A percentile compares a stretch with the other conserved stretches of the same genome.
phyloP scores from a whole-genome alignment of 2,888 invertebrate genomes.

The Calameuta filiformis region DNA sequence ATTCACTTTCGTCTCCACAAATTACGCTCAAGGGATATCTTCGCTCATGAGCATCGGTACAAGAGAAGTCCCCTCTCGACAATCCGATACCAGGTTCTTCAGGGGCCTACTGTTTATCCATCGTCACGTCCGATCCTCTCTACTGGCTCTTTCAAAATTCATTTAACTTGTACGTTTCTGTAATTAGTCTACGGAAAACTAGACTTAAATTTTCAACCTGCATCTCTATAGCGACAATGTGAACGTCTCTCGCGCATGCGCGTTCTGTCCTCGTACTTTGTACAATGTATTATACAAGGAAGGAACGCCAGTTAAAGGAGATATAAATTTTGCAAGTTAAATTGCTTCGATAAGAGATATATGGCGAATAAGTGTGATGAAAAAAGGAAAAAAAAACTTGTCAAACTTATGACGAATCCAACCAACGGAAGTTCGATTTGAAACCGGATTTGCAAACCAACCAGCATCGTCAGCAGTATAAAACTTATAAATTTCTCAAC shows the following conservation, averaged over 20 bases:
- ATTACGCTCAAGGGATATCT: background rate
- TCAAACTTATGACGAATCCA: conserved; percentile 25
- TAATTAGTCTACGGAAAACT: too few species aligned
- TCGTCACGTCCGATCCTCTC: too few species aligned
- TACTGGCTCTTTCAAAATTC: too few species aligned
- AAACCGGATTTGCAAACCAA: background rate
- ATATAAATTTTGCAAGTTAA: conserved; percentile 49
- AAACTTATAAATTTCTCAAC: background rate
- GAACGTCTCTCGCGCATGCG: too few species aligned
- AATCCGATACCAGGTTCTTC: background rate
- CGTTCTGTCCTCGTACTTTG: background rate
- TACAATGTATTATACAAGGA: background rate
- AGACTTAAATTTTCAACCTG: too few species aligned
- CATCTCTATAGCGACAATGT: too few species aligned
- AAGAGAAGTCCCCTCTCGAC: background rate
- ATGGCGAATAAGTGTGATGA: conserved; percentile 1
- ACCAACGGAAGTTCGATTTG: background rate
- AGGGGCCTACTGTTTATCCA: too few species aligned
- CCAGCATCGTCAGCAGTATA: background rate
- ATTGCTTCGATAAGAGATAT: conserved; percentile 31
- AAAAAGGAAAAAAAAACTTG: conserved; percentile 25
- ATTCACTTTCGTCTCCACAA: background rate
- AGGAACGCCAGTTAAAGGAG: conserved; percentile 15
- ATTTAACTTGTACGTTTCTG: too few species aligned
- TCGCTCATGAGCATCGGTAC: background rate